Evolutionary conservation across 2,888 invertebrate species (phyloP).

Genomic region (Macrosiphum euphorbiae): DNA sequence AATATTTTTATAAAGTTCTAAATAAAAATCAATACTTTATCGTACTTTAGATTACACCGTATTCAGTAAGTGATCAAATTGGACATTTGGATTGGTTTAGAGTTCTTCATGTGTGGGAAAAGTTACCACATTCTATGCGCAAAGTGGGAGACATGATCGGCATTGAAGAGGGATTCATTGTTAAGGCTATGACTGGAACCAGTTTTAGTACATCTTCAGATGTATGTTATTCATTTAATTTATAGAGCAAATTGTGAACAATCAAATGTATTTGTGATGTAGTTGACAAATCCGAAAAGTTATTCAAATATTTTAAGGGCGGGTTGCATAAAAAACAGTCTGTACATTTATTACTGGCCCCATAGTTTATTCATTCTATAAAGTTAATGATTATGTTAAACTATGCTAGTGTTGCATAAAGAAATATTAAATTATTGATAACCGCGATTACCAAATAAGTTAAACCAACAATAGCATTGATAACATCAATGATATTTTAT

Average conservation of each 20-base stretch:
- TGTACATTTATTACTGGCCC: too few relatives aligned
- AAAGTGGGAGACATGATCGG: conserved; percentile 92
- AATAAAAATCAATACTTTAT: neutral
- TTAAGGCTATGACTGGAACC: conserved; percentile 80
- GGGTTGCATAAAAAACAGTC: too few relatives aligned
- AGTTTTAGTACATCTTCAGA: conserved; percentile 74
- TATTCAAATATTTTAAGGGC: neutral
- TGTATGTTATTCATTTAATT: conserved; percentile 70
- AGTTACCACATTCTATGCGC: conserved; percentile 82
- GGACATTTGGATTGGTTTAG: conserved; percentile 86
- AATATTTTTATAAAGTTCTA: neutral
- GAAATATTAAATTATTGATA: too few relatives aligned
- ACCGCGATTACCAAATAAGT: too few relatives aligned
- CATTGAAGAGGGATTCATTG: conserved; percentile 87
- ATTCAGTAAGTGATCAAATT: conserved; percentile 86
- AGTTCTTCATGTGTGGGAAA: conserved; percentile 85
- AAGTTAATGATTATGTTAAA: too few relatives aligned
- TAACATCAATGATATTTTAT: too few relatives aligned
- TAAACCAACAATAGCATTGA: too few relatives aligned
- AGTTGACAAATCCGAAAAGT: neutral
- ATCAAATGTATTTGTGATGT: neutral
- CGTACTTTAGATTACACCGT: conserved; percentile 81
- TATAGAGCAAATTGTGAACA: neutral
- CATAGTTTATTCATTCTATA: too few relatives aligned
- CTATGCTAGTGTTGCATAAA: too few relatives aligned